Percentiles rank a stretch among this genome's conserved stretches.
phyloP scores from a whole-genome alignment of 2,797 vertebrate genomes.

The Poeciliopsis gracilis region DNA sequence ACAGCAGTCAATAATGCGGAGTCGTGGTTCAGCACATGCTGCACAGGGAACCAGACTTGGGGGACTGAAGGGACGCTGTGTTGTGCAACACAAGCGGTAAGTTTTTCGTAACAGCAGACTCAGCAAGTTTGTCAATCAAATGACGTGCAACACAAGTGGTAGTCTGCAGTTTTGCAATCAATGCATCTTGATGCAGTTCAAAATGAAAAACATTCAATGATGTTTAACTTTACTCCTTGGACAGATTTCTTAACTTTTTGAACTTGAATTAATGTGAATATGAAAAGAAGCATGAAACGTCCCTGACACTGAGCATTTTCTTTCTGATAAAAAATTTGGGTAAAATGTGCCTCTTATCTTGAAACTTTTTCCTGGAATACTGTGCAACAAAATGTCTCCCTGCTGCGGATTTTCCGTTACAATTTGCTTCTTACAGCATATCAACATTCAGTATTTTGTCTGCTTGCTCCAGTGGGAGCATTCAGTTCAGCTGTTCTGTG shows the following conservation, averaged over 20 bases:
- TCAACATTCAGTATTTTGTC: constrained; percentile 4
- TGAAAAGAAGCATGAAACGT: constrained; percentile 28
- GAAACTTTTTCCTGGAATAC: background rate
- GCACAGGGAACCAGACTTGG: constrained; percentile 53
- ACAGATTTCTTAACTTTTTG: background rate
- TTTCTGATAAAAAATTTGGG: background rate
- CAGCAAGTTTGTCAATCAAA: constrained; percentile 8
- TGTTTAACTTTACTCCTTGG: background rate
- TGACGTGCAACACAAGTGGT: background rate
- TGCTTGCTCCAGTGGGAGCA: constrained; percentile 74
- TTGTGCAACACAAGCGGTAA: constrained; percentile 79
- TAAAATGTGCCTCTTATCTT: background rate
- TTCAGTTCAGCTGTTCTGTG: constrained; percentile 68
- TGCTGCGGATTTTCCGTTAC: constrained; percentile 1
- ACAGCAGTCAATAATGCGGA: constrained; percentile 73
- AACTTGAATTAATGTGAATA: background rate
- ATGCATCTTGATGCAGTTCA: constrained; percentile 6
- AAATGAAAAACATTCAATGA: background rate
- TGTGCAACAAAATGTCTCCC: background rate
- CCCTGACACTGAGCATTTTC: constrained; percentile 36
- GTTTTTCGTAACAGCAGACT: constrained; percentile 38
- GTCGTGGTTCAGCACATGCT: constrained; percentile 75
- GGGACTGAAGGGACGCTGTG: constrained; percentile 63
- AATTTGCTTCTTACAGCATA: constrained; percentile 9
- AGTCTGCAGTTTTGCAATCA: background rate